Evolutionary conservation across 2,797 vertebrate species (phyloP).

Genomic region (Aratinga solstitialis): DNA sequence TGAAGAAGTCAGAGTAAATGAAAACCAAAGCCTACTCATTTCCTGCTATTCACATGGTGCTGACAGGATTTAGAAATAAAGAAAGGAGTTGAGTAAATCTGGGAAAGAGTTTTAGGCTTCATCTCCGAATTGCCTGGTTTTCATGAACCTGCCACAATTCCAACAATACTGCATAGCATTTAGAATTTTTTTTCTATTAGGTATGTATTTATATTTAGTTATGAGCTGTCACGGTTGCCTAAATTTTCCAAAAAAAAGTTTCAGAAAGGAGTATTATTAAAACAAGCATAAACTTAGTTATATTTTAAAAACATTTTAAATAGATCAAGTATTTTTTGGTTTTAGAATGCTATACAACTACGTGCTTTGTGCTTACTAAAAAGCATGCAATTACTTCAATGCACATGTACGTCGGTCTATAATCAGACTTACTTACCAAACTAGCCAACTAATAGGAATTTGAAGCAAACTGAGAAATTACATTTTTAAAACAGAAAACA

Average conservation of each 20-base stretch:
- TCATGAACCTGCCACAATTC: not conserved
- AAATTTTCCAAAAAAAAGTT: not conserved
- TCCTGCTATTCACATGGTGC: not conserved
- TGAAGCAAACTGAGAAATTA: not conserved
- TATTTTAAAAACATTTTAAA: not conserved
- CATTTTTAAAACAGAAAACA: not conserved
- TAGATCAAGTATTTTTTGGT: not conserved
- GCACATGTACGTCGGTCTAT: rapidly evolving
- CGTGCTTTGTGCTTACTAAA: not conserved
- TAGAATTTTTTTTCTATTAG: not conserved
- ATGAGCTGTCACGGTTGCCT: not conserved
- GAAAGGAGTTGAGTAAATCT: not conserved
- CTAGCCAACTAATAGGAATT: not conserved
- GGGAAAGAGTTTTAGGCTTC: not conserved
- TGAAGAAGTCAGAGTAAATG: not conserved
- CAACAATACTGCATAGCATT: not conserved
- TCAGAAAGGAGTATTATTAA: not conserved
- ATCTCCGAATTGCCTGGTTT: not conserved
- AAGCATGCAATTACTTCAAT: not conserved
- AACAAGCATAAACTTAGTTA: not conserved
- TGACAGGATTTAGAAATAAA: not conserved
- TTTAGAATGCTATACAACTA: not conserved
- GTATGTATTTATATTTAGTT: not conserved
- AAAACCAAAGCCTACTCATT: not conserved
- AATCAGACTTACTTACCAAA: not conserved